Base-by-base conservation (phyloP, 64 coral and sea anemone genomes). In the Platygyra sinensis region DNA sequence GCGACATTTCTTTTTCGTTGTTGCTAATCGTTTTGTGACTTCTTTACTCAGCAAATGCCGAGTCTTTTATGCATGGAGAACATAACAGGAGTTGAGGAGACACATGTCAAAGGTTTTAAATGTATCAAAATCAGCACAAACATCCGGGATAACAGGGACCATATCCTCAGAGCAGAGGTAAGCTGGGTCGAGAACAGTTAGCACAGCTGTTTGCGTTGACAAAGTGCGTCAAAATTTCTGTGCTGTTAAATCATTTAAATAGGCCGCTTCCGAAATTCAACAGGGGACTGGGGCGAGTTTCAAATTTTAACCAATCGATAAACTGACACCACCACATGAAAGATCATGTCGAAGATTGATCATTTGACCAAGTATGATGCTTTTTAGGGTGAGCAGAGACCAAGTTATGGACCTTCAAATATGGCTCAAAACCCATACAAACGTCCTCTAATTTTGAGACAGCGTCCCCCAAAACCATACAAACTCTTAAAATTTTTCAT, bases 11-110 rank as follows among this genome's bases (percentile, higher is more conserved):
- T 18, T 39, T 25, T 10, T 0, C 16, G 28, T 32, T 64, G 18
- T n/a, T 24, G 15, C 17, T 63, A 12, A 20, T 55, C 25, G 71
- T 75, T 14, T 39, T 54, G 38, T 69, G 2, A 19, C 76, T 72
- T 93, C 52, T 84, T 78, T 30, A 30, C 42, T 55, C 50, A 95
- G 87, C 95, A 95, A 62, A 84, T 94, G n/a, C 94, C 96, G 8
- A 98, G 94, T 86, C 86, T 98, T 60, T 80, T 98, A 49, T 92
- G 91, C 52, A 95, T 95, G 96, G 96, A 98, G 76, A 95, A 98
- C 51, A 95, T 98, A 62, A 93, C 93, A 30, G 94, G 79, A 67
- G 93, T 98, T 31, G 96, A 98, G 76, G 96, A 98, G 69, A 93
- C 91, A 5, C 74, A 94, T 4, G 83, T 95, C 31, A 98, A 98